Evolutionary conservation across 2,888 invertebrate genomes (phyloP).

Genomic region (Caenorhabditis sulstoni): DNA sequence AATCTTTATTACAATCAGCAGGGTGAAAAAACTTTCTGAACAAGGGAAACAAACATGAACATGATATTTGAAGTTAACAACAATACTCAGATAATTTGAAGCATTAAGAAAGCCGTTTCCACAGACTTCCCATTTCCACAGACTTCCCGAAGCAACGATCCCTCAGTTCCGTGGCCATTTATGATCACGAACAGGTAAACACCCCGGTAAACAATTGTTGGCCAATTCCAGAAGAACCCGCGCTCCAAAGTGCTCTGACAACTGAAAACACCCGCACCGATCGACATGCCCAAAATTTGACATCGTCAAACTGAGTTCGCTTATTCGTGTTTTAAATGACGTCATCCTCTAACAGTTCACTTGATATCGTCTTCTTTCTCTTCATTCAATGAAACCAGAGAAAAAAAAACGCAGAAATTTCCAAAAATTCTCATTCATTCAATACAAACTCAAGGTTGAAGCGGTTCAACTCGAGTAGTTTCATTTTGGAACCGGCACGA

Average conservation of each 20-base stretch:
- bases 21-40: no score
- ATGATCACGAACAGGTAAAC: conserved; percentile 58
- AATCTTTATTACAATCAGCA: no score
- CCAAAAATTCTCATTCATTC: no score
- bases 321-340: neutral
- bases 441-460: no score
- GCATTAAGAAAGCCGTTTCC: no score
- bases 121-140: conserved; percentile 61
- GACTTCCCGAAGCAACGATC: conserved; percentile 67
- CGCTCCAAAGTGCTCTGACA: conserved; percentile 63
- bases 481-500: no score
- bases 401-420: no score
- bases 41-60: no score
- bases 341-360: neutral
- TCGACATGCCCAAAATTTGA: conserved; percentile 62
- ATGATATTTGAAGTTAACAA: no score
- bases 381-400: no score
- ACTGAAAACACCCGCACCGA: conserved; percentile 74
- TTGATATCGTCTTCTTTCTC: neutral
- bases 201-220: conserved; percentile 18
- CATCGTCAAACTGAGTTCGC: neutral
- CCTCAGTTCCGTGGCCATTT: conserved; percentile 69
- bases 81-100: no score
- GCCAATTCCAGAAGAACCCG: conserved; percentile 50
- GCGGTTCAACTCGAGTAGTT: no score